Conservation (phyloP, 2,888 invertebrate genomes). For the Acanthosoma haemorrhoidale region DNA sequence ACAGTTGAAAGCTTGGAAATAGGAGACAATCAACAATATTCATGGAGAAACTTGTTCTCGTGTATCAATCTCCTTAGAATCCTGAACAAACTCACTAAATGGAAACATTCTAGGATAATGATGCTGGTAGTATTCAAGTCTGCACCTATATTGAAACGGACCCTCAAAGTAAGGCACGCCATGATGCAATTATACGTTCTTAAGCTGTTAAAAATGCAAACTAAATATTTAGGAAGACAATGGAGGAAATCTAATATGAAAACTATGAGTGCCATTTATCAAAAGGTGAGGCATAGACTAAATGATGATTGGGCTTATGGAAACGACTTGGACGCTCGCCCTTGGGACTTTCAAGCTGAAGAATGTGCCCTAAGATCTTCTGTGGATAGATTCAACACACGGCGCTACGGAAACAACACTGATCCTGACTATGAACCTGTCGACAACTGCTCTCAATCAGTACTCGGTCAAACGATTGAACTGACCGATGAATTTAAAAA, state of each 20-base stretch:
- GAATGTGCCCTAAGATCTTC: slow-evolving; percentile 89
- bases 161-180: slow-evolving; percentile 89
- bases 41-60: slow-evolving; percentile 97
- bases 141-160: slow-evolving; percentile 93
- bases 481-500: slow-evolving; percentile 88
- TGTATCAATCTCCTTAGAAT: slow-evolving; percentile 94
- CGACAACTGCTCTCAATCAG: slow-evolving; percentile 77
- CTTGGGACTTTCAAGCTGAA: slow-evolving; percentile 98
- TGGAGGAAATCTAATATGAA: slow-evolving; percentile 99
- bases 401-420: slow-evolving; percentile 64
- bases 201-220: slow-evolving; percentile 98
- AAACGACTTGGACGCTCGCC: slow-evolving; percentile 93
- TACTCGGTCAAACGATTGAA: slow-evolving; percentile 65
- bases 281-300: slow-evolving; percentile 89
- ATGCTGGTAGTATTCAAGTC: slow-evolving; percentile 99
- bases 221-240: slow-evolving; percentile 95
- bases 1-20: slow-evolving; percentile 86
- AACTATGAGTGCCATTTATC: slow-evolving; percentile 97
- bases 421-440: slow-evolving; percentile 57
- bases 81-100: slow-evolving; percentile 96
- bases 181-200: slow-evolving; percentile 97
- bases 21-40: slow-evolving; percentile 76
- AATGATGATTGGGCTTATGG: slow-evolving; percentile 99
- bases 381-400: slow-evolving; percentile 92
- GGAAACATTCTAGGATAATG: slow-evolving; percentile 99